These are phyloP conservation scores for Chloebia gouldiae DNA, from an alignment of 2,113 vertebrate species.

Conservation along the genomic window DNA sequence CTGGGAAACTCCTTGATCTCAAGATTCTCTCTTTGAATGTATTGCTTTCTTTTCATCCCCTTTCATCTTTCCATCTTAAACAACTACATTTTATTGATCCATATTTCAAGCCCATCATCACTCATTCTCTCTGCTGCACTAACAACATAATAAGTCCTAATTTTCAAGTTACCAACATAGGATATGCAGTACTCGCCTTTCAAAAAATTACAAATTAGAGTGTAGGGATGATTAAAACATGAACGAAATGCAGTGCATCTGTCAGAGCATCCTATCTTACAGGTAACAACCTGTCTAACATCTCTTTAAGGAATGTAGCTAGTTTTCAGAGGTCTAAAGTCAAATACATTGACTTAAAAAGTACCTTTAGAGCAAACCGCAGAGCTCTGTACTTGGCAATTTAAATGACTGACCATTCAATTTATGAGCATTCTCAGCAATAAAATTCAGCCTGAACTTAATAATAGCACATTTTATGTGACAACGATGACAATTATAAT, in stretches of 20 bases:
- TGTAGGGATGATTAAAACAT: constrained; percentile 55
- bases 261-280: constrained; percentile 61
- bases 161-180: constrained; percentile 9
- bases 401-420: constrained; percentile 88
- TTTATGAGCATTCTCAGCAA: constrained; percentile 83
- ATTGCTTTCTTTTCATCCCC: neutral
- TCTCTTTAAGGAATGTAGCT: constrained; percentile 73
- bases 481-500: constrained; percentile 89
- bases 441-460: constrained; percentile 88
- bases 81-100: neutral
- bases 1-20: neutral
- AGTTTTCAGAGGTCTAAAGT: constrained; percentile 76
- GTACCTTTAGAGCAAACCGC: constrained; percentile 67
- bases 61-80: constrained; percentile 39
- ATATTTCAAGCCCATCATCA: constrained; percentile 18
- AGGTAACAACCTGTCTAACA: constrained; percentile 70
- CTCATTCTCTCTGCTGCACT: neutral
- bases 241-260: constrained; percentile 8
- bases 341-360: constrained; percentile 74
- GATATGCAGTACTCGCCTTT: constrained; percentile 13
- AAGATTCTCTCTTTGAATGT: neutral
- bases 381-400: constrained; percentile 78
- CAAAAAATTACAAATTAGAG: constrained; percentile 57
- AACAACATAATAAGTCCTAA: neutral
- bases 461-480: constrained; percentile 90